phyloP scores from a whole-genome alignment of 2,113 vertebrate species.

The Sapayoa aenigma region DNA sequence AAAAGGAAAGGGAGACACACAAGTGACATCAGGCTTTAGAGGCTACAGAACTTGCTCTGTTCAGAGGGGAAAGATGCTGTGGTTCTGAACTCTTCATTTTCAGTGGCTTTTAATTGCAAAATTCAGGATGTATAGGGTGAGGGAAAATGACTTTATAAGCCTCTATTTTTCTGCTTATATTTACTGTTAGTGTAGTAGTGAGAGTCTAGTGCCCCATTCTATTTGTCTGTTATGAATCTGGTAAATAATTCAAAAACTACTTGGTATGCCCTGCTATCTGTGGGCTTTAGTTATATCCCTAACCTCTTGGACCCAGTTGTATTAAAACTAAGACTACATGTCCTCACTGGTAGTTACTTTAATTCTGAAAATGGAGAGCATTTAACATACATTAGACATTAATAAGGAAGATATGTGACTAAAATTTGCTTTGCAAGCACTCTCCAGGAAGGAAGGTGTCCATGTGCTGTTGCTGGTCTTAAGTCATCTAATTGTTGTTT shows the following conservation, averaged over 20 bases:
- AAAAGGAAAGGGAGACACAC: not conserved
- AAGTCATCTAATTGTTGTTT: not conserved
- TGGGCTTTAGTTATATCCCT: not conserved
- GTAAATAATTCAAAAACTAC: accelerated
- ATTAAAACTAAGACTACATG: not conserved
- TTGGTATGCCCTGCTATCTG: not conserved
- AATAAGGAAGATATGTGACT: not conserved
- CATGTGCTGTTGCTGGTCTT: not conserved
- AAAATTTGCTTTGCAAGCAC: not conserved
- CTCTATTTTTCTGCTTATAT: not conserved
- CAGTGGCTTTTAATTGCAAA: not conserved
- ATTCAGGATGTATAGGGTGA: not conserved
- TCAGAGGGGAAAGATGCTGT: not conserved
- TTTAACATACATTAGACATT: accelerated
- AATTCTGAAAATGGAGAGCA: not conserved
- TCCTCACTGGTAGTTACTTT: not conserved
- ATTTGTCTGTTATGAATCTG: not conserved
- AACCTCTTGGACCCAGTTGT: not conserved
- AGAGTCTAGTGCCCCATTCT: not conserved
- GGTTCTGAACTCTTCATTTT: not conserved
- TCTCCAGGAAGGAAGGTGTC: not conserved
- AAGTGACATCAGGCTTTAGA: not conserved
- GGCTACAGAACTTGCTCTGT: not conserved
- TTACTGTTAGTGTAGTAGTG: not conserved
- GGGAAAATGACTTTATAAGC: not conserved